A percentile compares a stretch with the other conserved stretches of the same genome.
Evolutionary conservation across 2,888 invertebrate species (phyloP).

Genomic region (Mimas tiliae): DNA sequence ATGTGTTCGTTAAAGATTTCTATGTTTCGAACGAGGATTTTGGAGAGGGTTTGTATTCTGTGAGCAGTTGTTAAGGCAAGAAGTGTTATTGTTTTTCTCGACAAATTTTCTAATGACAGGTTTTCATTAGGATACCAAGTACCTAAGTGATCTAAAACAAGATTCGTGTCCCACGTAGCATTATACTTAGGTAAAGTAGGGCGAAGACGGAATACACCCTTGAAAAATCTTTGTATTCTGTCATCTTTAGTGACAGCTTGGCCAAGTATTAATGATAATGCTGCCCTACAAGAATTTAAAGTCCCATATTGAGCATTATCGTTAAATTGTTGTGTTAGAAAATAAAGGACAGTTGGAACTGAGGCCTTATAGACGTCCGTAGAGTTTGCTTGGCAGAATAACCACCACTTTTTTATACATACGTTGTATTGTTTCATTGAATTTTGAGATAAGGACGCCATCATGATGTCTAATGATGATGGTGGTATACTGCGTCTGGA

Average conservation of each 20-base stretch:
- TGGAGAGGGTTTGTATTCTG: not conserved
- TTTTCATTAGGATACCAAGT: not conserved
- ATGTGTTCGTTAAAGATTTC: not conserved
- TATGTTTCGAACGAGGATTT: not conserved
- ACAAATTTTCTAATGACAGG: not conserved
- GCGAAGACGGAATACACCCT: not conserved
- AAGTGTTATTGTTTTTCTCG: not conserved
- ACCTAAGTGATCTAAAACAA: not conserved
- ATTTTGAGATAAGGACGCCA: not conserved
- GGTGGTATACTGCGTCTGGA: not conserved
- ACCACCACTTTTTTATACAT: not conserved
- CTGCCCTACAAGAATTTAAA: not conserved
- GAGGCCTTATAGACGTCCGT: not conserved
- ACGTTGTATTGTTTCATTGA: not conserved
- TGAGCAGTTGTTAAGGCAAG: not conserved
- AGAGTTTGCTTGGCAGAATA: not conserved
- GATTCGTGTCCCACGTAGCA: not conserved
- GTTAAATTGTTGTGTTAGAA: not conserved
- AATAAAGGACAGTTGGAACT: not conserved
- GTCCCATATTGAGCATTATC: not conserved
- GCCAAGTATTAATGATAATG: not conserved
- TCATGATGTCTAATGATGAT: not conserved
- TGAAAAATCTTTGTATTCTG: not conserved
- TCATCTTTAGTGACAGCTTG: not conserved
- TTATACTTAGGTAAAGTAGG: not conserved